Percentiles rank a stretch among this genome's conserved stretches.
These are phyloP conservation scores for Stenchaetothrips biformis DNA, from an alignment of 2,888 invertebrate genomes.

Conservation along the genomic window DNA sequence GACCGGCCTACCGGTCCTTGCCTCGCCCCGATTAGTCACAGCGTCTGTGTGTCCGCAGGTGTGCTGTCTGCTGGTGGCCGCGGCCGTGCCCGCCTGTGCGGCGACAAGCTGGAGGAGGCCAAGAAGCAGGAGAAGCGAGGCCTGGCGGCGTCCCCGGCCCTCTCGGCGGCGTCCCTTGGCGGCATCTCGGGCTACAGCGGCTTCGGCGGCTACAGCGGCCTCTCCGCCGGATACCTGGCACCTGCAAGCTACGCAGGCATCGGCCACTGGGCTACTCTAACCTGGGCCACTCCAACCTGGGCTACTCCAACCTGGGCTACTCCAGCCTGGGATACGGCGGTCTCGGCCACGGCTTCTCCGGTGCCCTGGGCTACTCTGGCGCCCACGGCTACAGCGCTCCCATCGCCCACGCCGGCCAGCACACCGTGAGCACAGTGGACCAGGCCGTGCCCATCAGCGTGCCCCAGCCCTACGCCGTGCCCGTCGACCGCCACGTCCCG, in stretches of 20 bases:
- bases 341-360: not conserved
- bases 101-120: slow-evolving; percentile 11
- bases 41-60: not conserved
- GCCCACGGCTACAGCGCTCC: not conserved
- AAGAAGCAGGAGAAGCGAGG: slow-evolving; percentile 18
- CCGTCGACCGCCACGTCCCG: slow-evolving; percentile 8
- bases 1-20: too few relatives aligned
- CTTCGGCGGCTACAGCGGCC: not conserved
- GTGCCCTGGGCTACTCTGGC: not conserved
- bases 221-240: not conserved
- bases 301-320: not conserved
- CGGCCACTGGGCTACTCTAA: not conserved
- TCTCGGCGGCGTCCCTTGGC: not conserved
- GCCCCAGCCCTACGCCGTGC: not conserved
- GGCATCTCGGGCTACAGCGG: not conserved
- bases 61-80: slow-evolving; percentile 12
- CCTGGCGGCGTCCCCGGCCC: not conserved
- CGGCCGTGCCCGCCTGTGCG: slow-evolving; percentile 13
- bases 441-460: not conserved
- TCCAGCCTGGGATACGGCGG: not conserved
- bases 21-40: too few relatives aligned
- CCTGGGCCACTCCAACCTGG: not conserved
- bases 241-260: not conserved
- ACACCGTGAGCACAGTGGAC: slow-evolving; percentile 8
- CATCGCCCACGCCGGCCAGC: slow-evolving; percentile 13